These are phyloP conservation scores for Schizotus pectinicornis DNA, from an alignment of 2,888 invertebrate genomes.

Conservation along the genomic window DNA sequence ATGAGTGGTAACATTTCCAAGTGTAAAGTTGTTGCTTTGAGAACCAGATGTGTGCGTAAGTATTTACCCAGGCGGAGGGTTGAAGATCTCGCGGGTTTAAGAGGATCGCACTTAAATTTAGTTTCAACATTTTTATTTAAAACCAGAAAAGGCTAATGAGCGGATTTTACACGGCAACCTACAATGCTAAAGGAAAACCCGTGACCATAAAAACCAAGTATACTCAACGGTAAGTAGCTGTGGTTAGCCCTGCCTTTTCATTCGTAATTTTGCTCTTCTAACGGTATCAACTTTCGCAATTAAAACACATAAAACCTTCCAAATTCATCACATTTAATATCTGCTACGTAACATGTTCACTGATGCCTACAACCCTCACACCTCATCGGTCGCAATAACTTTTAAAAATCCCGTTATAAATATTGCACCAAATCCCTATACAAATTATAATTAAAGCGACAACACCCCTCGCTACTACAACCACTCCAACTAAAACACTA, in stretches of 20 bases:
- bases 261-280: conserved; percentile 13
- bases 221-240: conserved; percentile 4
- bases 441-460: conserved; percentile 9
- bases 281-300: conserved; percentile 12
- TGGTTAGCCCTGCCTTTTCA: conserved; percentile 14
- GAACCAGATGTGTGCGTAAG: conserved; percentile 49
- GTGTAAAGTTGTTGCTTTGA: conserved; percentile 50
- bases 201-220: conserved; percentile 10
- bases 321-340: conserved; percentile 9
- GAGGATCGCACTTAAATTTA: conserved; percentile 45
- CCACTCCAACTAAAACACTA: not conserved
- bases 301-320: conserved; percentile 17
- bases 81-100: conserved; percentile 46
- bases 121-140: conserved; percentile 38
- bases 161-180: conserved; percentile 29
- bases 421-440: not conserved
- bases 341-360: not conserved
- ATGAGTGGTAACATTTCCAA: conserved; percentile 52
- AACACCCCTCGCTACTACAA: not conserved
- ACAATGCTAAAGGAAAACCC: conserved; percentile 15
- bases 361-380: not conserved
- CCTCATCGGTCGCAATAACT: not conserved
- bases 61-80: conserved; percentile 47
- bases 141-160: conserved; percentile 35
- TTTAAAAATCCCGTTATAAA: conserved; percentile 2